Conservation (phyloP, 2,797 vertebrate species). For the Lagodon rhomboides region DNA sequence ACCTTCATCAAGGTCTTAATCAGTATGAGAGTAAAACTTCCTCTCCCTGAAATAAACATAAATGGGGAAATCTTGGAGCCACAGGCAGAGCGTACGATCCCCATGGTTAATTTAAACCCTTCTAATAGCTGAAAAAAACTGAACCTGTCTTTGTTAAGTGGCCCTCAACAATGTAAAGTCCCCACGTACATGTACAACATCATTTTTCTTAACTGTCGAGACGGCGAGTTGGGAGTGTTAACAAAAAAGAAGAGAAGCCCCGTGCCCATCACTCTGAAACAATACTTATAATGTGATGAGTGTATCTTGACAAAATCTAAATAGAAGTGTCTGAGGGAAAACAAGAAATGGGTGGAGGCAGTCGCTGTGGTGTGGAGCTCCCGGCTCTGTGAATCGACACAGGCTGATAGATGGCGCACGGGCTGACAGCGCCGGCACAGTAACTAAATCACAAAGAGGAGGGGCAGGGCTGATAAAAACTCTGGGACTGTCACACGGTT, state of each 20-base stretch:
- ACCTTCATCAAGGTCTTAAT: slow-evolving; percentile 2
- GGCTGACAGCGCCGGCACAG: slow-evolving; percentile 66
- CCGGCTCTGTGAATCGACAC: slow-evolving; percentile 58
- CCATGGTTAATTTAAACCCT: slow-evolving; percentile 5
- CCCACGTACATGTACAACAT: slow-evolving; percentile 47
- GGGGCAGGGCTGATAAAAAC: slow-evolving; percentile 74
- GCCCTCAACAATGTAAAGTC: slow-evolving; percentile 36
- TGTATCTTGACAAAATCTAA: slow-evolving; percentile 90
- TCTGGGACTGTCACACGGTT: slow-evolving; percentile 51
- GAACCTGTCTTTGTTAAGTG: slow-evolving; percentile 32
- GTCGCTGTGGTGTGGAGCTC: slow-evolving; percentile 59
- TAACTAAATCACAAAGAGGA: slow-evolving; percentile 77
- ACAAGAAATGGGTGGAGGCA: slow-evolving; percentile 69
- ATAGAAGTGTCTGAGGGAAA: slow-evolving; percentile 84
- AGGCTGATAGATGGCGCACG: slow-evolving; percentile 73
- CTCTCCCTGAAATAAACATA: slow-evolving; percentile 5
- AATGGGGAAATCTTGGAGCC: slow-evolving; percentile 9
- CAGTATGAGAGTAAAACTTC: neutral
- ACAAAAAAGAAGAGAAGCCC: slow-evolving; percentile 47
- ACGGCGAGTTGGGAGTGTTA: slow-evolving; percentile 46
- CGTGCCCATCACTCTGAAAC: slow-evolving; percentile 71
- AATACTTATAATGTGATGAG: slow-evolving; percentile 79
- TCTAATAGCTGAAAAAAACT: slow-evolving; percentile 1
- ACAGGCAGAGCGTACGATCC: slow-evolving; percentile 23
- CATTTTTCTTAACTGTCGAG: slow-evolving; percentile 59